Conservation (phyloP, 2,888 invertebrate species). For the Oxyteleia sp. region DNA sequence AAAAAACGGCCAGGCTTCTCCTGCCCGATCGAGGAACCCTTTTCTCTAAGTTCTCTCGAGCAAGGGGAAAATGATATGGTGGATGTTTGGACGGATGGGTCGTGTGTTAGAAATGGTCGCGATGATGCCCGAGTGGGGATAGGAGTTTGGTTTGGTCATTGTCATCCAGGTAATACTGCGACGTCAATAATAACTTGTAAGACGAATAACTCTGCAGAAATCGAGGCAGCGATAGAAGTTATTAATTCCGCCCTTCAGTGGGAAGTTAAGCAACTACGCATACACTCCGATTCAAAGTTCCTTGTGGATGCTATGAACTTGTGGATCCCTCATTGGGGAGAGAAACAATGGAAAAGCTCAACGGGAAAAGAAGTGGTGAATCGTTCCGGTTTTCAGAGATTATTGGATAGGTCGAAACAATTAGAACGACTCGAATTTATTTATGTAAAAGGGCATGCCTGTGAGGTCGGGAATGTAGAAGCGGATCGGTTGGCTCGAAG, state of each 20-base stretch:
- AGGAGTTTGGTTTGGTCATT: slow-evolving; percentile 23
- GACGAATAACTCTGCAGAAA: slow-evolving; percentile 7
- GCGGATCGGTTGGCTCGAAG: too few relatives aligned
- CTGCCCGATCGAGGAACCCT: not conserved
- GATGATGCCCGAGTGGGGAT: not conserved
- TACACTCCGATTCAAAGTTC: slow-evolving; percentile 2
- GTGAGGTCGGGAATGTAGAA: too few relatives aligned
- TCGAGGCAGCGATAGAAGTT: not conserved
- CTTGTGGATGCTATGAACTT: not conserved
- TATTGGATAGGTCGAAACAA: too few relatives aligned
- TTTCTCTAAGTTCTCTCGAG: too few relatives aligned
- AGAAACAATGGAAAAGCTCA: not conserved
- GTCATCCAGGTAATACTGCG: slow-evolving; percentile 10
- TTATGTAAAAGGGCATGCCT: too few relatives aligned
- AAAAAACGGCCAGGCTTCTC: not conserved
- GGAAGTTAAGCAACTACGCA: not conserved
- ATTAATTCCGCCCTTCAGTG: not conserved
- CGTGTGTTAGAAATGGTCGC: slow-evolving; percentile 12
- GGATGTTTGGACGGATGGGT: slow-evolving; percentile 27
- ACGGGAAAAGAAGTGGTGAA: not conserved
- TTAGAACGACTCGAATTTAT: too few relatives aligned
- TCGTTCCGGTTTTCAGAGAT: too few relatives aligned
- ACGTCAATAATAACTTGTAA: not conserved
- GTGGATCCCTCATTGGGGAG: not conserved
- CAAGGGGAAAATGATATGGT: too few relatives aligned